phyloP scores from a whole-genome alignment of 2,888 invertebrate species.

The Sclerodermus sp. region DNA sequence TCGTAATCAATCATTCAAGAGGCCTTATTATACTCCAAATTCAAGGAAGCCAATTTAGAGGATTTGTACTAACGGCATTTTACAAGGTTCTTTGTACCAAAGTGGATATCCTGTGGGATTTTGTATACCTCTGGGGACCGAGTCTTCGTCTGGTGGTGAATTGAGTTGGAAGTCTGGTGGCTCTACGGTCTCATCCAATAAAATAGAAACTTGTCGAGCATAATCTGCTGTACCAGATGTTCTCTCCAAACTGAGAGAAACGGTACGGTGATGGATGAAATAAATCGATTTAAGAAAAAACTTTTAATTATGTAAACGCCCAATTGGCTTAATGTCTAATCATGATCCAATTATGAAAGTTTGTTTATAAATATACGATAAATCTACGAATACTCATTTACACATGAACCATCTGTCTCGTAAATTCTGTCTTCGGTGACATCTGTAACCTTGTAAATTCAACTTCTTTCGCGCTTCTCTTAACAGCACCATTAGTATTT shows the following conservation, averaged over 20 bases:
- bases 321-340: no score
- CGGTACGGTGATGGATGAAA: no score
- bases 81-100: slow-evolving; percentile 42
- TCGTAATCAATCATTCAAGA: no score
- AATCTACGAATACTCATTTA: no score
- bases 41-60: slow-evolving; percentile 1
- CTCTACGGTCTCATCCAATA: slow-evolving; percentile 40
- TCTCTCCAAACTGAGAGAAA: slow-evolving; percentile 31
- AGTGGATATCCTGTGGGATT: slow-evolving; percentile 32
- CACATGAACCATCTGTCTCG: slow-evolving; percentile 42
- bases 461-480: background rate
- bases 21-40: no score
- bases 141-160: slow-evolving; percentile 34
- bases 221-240: slow-evolving; percentile 35
- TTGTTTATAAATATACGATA: no score
- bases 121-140: slow-evolving; percentile 26
- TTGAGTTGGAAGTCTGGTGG: slow-evolving; percentile 38
- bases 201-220: slow-evolving; percentile 36
- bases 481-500: background rate
- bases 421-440: slow-evolving; percentile 33
- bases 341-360: no score
- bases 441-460: background rate
- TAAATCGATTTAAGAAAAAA: no score
- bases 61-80: slow-evolving; percentile 32
- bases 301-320: no score